Conservation (phyloP, 1,140 invertebrate genomes). For the Sycobia sp. region DNA sequence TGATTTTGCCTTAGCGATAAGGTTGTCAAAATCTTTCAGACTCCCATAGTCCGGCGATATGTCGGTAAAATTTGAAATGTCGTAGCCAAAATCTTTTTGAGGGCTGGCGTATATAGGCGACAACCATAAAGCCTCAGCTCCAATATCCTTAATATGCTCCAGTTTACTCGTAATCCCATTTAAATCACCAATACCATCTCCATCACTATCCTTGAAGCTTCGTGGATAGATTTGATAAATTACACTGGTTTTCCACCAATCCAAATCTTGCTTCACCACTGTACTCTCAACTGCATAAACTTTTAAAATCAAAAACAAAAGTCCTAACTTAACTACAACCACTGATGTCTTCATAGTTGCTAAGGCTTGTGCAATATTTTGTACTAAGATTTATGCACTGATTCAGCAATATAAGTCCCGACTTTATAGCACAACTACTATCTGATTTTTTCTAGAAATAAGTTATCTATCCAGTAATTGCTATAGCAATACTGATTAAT, state of each 20-base stretch:
- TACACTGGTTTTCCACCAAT: slow-evolving; percentile 77
- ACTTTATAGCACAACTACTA: no score
- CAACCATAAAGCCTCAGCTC: slow-evolving; percentile 62
- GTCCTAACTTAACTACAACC: no score
- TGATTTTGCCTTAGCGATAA: slow-evolving; percentile 47
- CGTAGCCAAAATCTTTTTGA: slow-evolving; percentile 63
- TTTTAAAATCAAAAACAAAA: no score
- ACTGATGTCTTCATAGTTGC: no score
- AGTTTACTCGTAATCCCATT: slow-evolving; percentile 51
- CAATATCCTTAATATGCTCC: slow-evolving; percentile 46
- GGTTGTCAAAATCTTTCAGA: slow-evolving; percentile 60
- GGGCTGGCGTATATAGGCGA: slow-evolving; percentile 65
- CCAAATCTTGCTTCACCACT: slow-evolving; percentile 25
- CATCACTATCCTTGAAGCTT: slow-evolving; percentile 74
- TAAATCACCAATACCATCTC: slow-evolving; percentile 78
- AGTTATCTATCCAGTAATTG: no score
- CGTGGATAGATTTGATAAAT: slow-evolving; percentile 80
- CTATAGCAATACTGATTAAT: no score
- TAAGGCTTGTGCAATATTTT: no score
- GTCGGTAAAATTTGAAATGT: slow-evolving; percentile 60
- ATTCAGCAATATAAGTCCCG: no score
- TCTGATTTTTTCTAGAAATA: no score
- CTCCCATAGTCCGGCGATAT: slow-evolving; percentile 63
- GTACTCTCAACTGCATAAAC: background rate
- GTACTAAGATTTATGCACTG: no score